phyloP scores from a whole-genome alignment of 2,113 vertebrate genomes.

The Pipa parva region DNA sequence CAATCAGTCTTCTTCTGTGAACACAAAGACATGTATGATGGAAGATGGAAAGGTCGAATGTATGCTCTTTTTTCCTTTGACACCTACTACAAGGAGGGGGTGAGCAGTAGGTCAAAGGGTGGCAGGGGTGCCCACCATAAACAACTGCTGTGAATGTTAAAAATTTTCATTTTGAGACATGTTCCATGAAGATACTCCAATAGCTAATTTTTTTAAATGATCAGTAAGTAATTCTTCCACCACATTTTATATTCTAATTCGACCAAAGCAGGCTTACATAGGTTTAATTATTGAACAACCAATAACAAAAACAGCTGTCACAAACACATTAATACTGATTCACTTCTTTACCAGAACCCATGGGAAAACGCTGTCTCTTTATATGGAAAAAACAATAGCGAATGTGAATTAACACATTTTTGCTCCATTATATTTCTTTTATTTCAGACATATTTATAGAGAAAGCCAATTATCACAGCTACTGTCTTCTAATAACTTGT shows the following conservation, averaged over 20 bases:
- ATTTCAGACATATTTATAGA: no score
- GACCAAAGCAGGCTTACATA: background rate
- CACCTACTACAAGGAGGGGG: slow-evolving; percentile 22
- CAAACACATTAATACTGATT: background rate
- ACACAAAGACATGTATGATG: slow-evolving; percentile 36
- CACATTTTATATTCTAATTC: no score
- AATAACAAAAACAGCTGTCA: background rate
- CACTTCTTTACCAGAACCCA: background rate
- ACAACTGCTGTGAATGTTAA: background rate
- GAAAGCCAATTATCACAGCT: background rate
- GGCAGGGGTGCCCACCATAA: background rate
- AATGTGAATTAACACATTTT: background rate
- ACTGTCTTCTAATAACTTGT: background rate
- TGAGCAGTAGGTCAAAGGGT: slow-evolving; percentile 27
- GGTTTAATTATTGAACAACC: background rate
- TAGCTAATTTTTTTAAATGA: background rate
- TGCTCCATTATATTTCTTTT: no score
- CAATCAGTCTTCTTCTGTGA: slow-evolving; percentile 31
- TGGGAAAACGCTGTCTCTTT: background rate
- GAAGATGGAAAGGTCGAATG: slow-evolving; percentile 32
- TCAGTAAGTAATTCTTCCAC: background rate
- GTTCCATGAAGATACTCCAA: background rate
- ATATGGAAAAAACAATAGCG: background rate
- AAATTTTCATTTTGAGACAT: background rate
- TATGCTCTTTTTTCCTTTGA: slow-evolving; percentile 29